A percentile compares a stretch with the other conserved stretches of the same genome.
These are phyloP conservation scores for Dufourea novaeangliae DNA, from an alignment of 1,140 invertebrate genomes.

Conservation along the genomic window DNA sequence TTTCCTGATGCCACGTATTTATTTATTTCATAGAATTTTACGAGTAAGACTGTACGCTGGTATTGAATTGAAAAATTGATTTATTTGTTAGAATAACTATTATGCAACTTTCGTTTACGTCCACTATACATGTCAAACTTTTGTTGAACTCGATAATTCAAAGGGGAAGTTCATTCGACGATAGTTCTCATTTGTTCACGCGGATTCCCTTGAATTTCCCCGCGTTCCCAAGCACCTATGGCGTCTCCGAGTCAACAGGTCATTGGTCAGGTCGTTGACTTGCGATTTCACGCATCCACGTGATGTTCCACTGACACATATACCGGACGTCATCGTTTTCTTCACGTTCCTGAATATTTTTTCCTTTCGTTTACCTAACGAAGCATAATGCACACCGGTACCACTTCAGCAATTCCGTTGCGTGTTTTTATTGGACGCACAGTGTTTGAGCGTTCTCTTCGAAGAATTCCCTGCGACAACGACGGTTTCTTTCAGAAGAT, in stretches of 20 bases:
- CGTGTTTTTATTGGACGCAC: neutral
- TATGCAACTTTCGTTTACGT: too few species aligned
- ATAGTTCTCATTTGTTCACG: neutral
- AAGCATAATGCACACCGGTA: constrained; percentile 10
- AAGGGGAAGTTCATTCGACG: neutral
- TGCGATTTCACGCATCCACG: constrained; percentile 76
- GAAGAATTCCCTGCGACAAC: too few species aligned
- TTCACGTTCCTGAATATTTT: constrained; percentile 53
- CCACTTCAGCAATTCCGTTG: constrained; percentile 1
- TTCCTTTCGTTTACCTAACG: constrained; percentile 31
- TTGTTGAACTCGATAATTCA: too few species aligned
- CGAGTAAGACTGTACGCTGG: neutral
- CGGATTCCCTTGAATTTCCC: constrained; percentile 22
- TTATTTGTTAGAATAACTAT: too few species aligned
- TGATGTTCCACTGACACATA: constrained; percentile 77
- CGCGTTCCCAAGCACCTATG: constrained; percentile 12
- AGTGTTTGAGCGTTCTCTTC: too few species aligned
- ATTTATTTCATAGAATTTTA: neutral
- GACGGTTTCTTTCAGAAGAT: too few species aligned
- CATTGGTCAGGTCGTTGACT: constrained; percentile 75
- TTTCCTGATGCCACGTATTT: constrained; percentile 31
- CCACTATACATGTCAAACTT: too few species aligned
- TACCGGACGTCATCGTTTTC: constrained; percentile 67
- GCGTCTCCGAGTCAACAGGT: constrained; percentile 56
- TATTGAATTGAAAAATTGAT: too few species aligned